Percentiles rank a stretch among this genome's conserved stretches.
These are phyloP conservation scores for Hydroisotoma schaefferi DNA, from an alignment of 2,888 invertebrate genomes.

Conservation along the genomic window DNA sequence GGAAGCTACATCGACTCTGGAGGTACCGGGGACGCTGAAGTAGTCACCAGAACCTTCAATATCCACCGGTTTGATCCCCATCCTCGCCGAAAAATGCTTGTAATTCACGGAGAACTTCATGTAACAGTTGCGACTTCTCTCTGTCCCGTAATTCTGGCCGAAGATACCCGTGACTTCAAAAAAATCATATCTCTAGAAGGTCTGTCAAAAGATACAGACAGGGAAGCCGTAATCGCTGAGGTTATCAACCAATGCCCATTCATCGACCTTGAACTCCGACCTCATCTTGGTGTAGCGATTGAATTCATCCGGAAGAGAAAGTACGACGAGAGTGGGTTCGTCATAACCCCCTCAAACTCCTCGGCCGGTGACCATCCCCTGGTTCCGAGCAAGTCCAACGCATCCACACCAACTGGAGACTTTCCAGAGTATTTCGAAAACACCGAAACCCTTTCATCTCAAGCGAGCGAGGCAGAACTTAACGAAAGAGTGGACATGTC, in stretches of 20 bases:
- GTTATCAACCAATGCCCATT: constrained; percentile 76
- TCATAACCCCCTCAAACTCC: constrained; percentile 31
- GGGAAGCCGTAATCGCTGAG: constrained; percentile 72
- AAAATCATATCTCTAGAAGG: constrained; percentile 79
- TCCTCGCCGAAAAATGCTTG: constrained; percentile 36
- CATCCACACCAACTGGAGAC: constrained; percentile 25
- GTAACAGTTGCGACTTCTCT: constrained; percentile 35
- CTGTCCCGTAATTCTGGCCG: constrained; percentile 37
- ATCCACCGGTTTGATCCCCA: constrained; percentile 44
- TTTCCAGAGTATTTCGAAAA: constrained; percentile 45
- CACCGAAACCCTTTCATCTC: constrained; percentile 13
- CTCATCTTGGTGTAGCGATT: constrained; percentile 27
- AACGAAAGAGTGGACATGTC: constrained; percentile 67
- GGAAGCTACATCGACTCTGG: constrained; percentile 24
- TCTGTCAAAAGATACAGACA: constrained; percentile 73
- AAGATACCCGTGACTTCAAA: constrained; percentile 61
- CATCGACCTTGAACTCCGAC: constrained; percentile 22
- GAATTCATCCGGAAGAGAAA: constrained; percentile 32
- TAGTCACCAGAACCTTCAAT: constrained; percentile 44
- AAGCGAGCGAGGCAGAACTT: constrained; percentile 39
- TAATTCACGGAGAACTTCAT: constrained; percentile 44
- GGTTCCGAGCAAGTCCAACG: constrained; percentile 2
- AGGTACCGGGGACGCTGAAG: constrained; percentile 22
- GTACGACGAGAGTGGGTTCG: constrained; percentile 39
- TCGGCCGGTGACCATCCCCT: background rate